Evolutionary conservation across 2,888 invertebrate species (phyloP).

Genomic region (Cephus sareptanus): DNA sequence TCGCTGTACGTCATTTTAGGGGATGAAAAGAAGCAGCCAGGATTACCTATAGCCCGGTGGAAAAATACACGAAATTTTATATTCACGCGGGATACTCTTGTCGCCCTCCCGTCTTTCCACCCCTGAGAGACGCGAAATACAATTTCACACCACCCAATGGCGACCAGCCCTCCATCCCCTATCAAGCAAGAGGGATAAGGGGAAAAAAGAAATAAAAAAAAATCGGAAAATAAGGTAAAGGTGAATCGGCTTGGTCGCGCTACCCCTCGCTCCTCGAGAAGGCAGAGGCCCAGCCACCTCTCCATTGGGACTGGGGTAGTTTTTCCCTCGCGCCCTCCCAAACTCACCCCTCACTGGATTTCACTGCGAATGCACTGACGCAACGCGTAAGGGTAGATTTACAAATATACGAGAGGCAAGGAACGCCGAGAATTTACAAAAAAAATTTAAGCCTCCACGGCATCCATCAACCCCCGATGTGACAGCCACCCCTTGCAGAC

Average conservation of each 20-base stretch:
- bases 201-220: background rate
- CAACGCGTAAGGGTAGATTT: constrained; percentile 26
- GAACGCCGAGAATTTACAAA: constrained; percentile 37
- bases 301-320: constrained; percentile 2
- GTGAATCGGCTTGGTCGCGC: background rate
- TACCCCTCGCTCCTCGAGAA: background rate
- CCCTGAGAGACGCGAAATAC: constrained; percentile 34
- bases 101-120: background rate
- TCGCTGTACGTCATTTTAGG: constrained; percentile 4
- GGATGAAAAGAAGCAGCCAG: constrained; percentile 5
- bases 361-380: constrained; percentile 28
- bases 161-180: background rate
- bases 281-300: background rate
- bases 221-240: constrained; percentile 5
- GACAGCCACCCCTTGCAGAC: constrained; percentile 30
- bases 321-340: constrained; percentile 23
- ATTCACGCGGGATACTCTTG: constrained; percentile 22
- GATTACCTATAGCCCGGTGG: constrained; percentile 22
- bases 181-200: background rate
- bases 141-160: constrained; percentile 38
- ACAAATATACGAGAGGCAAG: constrained; percentile 29
- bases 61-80: constrained; percentile 39
- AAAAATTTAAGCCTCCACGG: constrained; percentile 41
- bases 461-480: constrained; percentile 43
- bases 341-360: constrained; percentile 22